Conservation (phyloP, 2,888 invertebrate genomes). For the Oxycera nigricornis region DNA sequence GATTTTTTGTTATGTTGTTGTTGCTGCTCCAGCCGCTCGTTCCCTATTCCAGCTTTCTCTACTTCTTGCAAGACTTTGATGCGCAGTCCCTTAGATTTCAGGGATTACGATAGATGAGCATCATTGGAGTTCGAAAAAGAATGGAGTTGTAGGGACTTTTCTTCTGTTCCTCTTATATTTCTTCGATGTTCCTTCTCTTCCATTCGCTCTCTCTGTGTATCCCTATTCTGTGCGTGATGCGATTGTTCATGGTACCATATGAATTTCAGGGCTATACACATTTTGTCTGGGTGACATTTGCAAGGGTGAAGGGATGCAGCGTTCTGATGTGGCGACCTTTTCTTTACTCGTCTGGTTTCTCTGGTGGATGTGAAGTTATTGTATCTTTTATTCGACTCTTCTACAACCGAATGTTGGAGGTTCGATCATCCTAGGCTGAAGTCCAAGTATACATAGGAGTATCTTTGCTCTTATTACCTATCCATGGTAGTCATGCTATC, state of each 20-base stretch:
- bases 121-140: slow-evolving; percentile 12
- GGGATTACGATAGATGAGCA: slow-evolving; percentile 38
- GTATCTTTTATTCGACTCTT: neutral
- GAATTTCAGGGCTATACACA: neutral
- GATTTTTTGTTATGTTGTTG: neutral
- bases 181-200: neutral
- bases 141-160: slow-evolving; percentile 20
- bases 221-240: neutral
- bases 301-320: neutral
- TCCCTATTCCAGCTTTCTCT: neutral
- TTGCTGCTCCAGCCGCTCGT: neutral
- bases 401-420: neutral
- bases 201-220: neutral
- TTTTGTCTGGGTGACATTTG: slow-evolving; percentile 26
- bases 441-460: neutral
- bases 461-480: neutral
- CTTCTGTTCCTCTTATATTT: slow-evolving; percentile 16
- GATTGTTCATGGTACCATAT: neutral
- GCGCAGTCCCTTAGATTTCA: slow-evolving; percentile 37
- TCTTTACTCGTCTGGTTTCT: neutral
- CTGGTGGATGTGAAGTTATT: neutral
- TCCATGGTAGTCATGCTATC: neutral
- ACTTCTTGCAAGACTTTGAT: slow-evolving; percentile 17
- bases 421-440: neutral
- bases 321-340: neutral